These are phyloP conservation scores for Heteromormyrus szaboi DNA, from an alignment of 2,797 vertebrate genomes.

Conservation along the genomic window DNA sequence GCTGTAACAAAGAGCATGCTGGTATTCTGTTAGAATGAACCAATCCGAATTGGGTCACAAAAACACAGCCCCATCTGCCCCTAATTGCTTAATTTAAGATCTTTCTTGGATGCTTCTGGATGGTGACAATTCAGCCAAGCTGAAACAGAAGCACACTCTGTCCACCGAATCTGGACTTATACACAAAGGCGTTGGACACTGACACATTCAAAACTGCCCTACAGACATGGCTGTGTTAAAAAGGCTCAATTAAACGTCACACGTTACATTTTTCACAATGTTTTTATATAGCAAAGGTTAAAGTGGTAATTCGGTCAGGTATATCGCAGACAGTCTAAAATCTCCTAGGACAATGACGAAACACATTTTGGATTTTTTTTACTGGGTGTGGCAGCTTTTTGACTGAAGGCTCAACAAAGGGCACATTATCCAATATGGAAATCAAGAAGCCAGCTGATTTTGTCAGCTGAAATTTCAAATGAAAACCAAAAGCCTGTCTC, in stretches of 20 bases:
- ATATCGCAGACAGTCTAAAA: neutral
- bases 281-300: neutral
- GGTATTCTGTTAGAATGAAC: neutral
- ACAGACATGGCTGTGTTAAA: neutral
- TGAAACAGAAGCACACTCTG: neutral
- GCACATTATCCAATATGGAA: neutral
- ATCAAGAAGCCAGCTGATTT: neutral
- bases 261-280: neutral
- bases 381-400: neutral
- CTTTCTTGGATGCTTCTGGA: neutral
- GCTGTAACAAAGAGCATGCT: neutral
- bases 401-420: neutral
- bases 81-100: neutral
- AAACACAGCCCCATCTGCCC: neutral
- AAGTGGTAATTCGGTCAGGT: neutral
- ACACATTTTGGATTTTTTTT: neutral
- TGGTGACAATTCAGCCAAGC: neutral
- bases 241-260: neutral
- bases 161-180: neutral
- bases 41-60: neutral
- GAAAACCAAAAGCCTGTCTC: neutral
- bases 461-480: neutral
- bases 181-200: neutral
- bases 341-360: neutral
- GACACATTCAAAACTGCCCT: neutral